These are phyloP conservation scores for Lasioglossum figueresi DNA, from an alignment of 2,888 invertebrate species.

Conservation along the genomic window DNA sequence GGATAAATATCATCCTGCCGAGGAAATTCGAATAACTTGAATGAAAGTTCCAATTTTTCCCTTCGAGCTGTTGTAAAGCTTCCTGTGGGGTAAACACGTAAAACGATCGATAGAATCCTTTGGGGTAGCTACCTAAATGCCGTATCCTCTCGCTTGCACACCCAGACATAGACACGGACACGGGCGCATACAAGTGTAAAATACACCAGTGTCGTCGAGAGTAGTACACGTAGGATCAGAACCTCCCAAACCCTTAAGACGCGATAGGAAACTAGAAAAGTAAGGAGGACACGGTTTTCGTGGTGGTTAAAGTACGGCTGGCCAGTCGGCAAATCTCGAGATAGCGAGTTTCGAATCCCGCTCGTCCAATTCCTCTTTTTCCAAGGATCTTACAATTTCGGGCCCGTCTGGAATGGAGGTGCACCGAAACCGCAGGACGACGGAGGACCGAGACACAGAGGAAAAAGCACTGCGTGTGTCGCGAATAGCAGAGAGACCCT, in stretches of 20 bases:
- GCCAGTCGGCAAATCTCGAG: neutral
- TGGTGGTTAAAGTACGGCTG: neutral
- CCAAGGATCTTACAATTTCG: neutral
- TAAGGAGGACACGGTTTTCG: constrained; percentile 2
- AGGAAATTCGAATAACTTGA: constrained; percentile 3
- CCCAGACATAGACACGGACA: neutral
- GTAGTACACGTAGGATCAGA: neutral
- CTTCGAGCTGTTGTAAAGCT: neutral
- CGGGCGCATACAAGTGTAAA: neutral
- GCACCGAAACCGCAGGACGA: neutral
- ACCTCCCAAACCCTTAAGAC: constrained; percentile 3
- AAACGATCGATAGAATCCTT: constrained; percentile 7
- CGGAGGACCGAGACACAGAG: neutral
- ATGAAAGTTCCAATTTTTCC: neutral
- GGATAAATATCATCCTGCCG: neutral
- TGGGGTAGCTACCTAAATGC: neutral
- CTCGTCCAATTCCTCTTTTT: neutral
- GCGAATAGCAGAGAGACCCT: neutral
- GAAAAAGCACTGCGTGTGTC: constrained; percentile 1
- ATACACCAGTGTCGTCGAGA: neutral
- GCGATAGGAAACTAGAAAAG: constrained; percentile 4
- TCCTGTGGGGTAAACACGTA: constrained; percentile 5
- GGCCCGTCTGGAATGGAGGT: neutral
- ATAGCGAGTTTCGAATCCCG: neutral
- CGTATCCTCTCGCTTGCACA: neutral